Evolutionary conservation across 2,113 vertebrate genomes (phyloP), one percentile per base, ranked within the genome.

Genomic region (Lophochroa leadbeateri): DNA sequence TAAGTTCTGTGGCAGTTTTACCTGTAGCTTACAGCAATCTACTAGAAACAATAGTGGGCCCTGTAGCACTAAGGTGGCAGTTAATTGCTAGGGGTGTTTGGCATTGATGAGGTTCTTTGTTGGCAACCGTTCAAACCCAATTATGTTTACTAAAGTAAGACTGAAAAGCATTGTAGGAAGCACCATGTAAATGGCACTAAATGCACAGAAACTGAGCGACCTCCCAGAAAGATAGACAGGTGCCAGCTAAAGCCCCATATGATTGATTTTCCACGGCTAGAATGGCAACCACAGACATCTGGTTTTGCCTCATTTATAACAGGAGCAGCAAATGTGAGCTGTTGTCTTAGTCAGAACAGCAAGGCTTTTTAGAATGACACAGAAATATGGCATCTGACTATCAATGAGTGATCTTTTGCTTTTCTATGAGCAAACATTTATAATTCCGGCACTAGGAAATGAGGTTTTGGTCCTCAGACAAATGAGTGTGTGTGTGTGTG

Each of bases 141-240:
- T 97, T 96, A 93, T 20, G 31, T 94, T 92, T 91, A 41, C 86
- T 91, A 86, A 95, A 96, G 92, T 93, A 71, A 78, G 82, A 35
- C 82, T 90, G 82, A 96, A 96, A 95, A 88, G 94, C 94, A 28
- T 92, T 88, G 72, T 90, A 82, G 87, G 79, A 65, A 97, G 88
- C 76, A 86, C 47, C 72, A 24, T 91, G 86, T 95, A 96, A 94
- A 91, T 43, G 58, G 75, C 41, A 68, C 61, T 91, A 87, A 91
- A 63, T 55, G 90, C 72, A 75, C n/a, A 0, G 76, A 76, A 75
- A 69, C 68, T 47, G 61, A 89, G 81, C 6, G 88, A 97, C 97
- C 95, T 95, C 96, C 95, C 95, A 97, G 96, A 95, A 96, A 94
- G 93, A 95, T 0, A 94, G 94, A 93, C 96, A 97, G 97, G 95